Base-by-base conservation (phyloP, 2,797 vertebrate species). In the Kryptopterus vitreolus region DNA sequence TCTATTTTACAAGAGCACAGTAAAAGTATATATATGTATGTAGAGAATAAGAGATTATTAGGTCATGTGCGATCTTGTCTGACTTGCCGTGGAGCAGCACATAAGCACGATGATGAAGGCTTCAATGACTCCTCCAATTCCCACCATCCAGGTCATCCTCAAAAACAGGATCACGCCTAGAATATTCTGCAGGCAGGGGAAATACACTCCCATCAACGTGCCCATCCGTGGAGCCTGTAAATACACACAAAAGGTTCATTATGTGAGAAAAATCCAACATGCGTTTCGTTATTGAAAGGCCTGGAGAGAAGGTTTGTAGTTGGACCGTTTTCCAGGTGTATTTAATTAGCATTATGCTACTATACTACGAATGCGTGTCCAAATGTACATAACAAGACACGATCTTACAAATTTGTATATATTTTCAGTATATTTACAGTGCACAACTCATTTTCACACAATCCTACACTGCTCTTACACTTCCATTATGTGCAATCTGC, bases 141-240 rank as follows among this genome's bases (percentile, higher is more conserved):
- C 98, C 77, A 99, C 98, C 83, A 99, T 98, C 98, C 98, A 99
- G 22, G 98, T 99, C 93, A 99, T 97, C 74, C 98, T 93, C 86
- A 99, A 92, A 89, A 99, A 99, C 78, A 99, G 96, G 87, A 99
- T 99, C 84, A 99, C 98, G 10, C 98, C 98, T 6, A 99, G 98
- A 87, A 99, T 99, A 88, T 99, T 99, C 91, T 99, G 98, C 88
- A 99, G 94, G 83, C 97, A 99, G 0, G 98, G 98, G 79, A 99
- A 88, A 90, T 98, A 99, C 70, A 99, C 98, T 0, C 98, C 98
- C 96, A 99, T 99, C 90, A 99, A 93, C 75, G 98, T 99, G 84
- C 98, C 98, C 92, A 99, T 95, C 85, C 95, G 95, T 0, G 98
- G 96, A 43, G 95, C 96, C 97, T 99, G 92, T 74, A 22, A 85